These are phyloP conservation scores for Virgularia gustaviana DNA, from an alignment of 92 coral and sea anemone species.

Conservation along the genomic window DNA sequence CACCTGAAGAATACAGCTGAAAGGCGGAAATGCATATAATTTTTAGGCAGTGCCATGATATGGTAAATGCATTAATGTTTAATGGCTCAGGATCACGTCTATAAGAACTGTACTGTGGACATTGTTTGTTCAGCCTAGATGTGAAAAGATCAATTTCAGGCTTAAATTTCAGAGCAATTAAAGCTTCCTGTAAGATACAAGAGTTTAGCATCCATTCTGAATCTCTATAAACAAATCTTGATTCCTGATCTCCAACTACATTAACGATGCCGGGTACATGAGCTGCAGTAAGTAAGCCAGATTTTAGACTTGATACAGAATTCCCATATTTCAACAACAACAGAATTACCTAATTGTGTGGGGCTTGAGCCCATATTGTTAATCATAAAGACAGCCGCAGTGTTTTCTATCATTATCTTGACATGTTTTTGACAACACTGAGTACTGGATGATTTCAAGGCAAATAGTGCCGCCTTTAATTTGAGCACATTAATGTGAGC, in stretches of 20 bases:
- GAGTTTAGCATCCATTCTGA: background rate
- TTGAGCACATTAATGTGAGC: constrained; percentile 14
- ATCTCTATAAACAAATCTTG: background rate
- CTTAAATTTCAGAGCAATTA: background rate
- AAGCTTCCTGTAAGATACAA: background rate
- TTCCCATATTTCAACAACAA: background rate
- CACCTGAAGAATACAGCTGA: background rate
- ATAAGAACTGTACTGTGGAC: no score
- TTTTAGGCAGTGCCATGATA: background rate
- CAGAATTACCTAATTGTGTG: background rate
- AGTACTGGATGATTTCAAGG: background rate
- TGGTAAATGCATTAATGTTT: no score
- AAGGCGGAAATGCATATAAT: background rate
- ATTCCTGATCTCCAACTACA: background rate
- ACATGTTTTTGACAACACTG: background rate
- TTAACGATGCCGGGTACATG: background rate
- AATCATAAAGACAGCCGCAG: background rate
- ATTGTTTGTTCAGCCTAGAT: no score
- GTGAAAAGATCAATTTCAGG: background rate
- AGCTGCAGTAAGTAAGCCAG: background rate
- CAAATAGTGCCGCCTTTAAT: background rate
- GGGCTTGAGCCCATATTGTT: background rate
- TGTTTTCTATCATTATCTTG: background rate
- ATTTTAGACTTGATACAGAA: background rate
- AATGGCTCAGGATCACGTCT: no score